These are phyloP conservation scores for Caenorhabditis sulstoni DNA, from an alignment of 2,888 invertebrate species.

Conservation along the genomic window DNA sequence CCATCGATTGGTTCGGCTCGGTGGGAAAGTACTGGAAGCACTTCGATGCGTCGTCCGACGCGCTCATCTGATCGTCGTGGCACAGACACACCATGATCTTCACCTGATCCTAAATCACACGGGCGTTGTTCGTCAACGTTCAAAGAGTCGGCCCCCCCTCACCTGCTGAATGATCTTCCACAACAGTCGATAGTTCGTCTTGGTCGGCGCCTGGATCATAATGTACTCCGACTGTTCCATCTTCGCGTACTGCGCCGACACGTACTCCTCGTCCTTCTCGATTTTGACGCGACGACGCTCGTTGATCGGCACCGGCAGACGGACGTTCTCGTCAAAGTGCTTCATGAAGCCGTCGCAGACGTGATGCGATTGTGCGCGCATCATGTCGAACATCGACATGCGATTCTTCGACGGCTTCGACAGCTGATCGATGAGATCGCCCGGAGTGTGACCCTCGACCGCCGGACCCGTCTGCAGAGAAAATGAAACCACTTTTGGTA, in stretches of 20 bases:
- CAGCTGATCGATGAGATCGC: slow-evolving; percentile 24
- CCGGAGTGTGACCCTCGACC: slow-evolving; percentile 29
- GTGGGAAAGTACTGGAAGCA: slow-evolving; percentile 61
- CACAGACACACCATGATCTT: slow-evolving; percentile 44
- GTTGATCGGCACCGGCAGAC: slow-evolving; percentile 45
- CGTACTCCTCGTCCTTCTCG: slow-evolving; percentile 34
- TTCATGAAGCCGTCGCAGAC: slow-evolving; percentile 25
- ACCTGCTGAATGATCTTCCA: slow-evolving; percentile 47
- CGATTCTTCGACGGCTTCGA: slow-evolving; percentile 14
- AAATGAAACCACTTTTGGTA: not conserved
- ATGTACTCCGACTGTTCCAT: slow-evolving; percentile 57
- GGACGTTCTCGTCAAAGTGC: slow-evolving; percentile 16
- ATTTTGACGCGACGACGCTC: slow-evolving; percentile 29
- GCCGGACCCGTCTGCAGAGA: not conserved
- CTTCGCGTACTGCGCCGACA: slow-evolving; percentile 41
- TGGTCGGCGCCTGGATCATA: slow-evolving; percentile 56
- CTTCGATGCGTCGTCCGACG: slow-evolving; percentile 38
- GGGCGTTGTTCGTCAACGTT: too few species aligned
- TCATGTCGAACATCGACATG: slow-evolving; percentile 12
- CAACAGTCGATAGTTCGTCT: slow-evolving; percentile 28
- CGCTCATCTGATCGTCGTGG: slow-evolving; percentile 42
- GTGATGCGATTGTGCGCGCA: slow-evolving; percentile 7
- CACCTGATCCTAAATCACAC: too few species aligned
- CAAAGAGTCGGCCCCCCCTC: not conserved
- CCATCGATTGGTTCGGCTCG: slow-evolving; percentile 45